phyloP scores from a whole-genome alignment of 2,888 invertebrate genomes.

The Thymelicus acteon region DNA sequence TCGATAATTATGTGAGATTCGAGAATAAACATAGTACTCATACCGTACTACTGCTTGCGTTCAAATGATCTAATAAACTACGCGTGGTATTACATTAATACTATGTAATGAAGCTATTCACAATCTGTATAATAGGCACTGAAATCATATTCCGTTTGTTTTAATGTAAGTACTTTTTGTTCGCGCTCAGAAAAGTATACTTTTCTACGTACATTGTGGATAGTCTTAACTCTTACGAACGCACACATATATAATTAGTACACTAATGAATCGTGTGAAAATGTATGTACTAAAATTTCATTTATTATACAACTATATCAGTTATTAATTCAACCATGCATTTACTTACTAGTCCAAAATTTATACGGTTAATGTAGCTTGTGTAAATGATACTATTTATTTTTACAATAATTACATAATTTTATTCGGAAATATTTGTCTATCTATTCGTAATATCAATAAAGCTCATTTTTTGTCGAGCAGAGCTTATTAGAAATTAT shows the following conservation, averaged over 20 bases:
- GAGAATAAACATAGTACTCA: too few species aligned
- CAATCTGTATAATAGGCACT: slow-evolving; percentile 20
- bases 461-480: neutral
- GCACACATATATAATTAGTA: neutral
- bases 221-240: neutral
- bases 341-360: neutral
- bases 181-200: neutral
- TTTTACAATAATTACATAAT: slow-evolving; percentile 4
- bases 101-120: slow-evolving; percentile 2
- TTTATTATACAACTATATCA: neutral
- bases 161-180: neutral
- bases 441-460: neutral
- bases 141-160: slow-evolving; percentile 13
- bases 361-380: neutral
- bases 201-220: neutral
- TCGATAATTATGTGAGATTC: too few species aligned
- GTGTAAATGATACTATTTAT: neutral
- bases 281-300: slow-evolving; percentile 1
- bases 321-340: neutral
- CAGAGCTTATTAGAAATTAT: neutral
- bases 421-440: neutral
- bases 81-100: neutral
- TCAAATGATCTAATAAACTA: neutral
- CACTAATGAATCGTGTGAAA: slow-evolving; percentile 1
- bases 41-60: neutral